These are phyloP conservation scores for Saccostrea echinata DNA, from an alignment of 1,140 invertebrate genomes.

Conservation along the genomic window DNA sequence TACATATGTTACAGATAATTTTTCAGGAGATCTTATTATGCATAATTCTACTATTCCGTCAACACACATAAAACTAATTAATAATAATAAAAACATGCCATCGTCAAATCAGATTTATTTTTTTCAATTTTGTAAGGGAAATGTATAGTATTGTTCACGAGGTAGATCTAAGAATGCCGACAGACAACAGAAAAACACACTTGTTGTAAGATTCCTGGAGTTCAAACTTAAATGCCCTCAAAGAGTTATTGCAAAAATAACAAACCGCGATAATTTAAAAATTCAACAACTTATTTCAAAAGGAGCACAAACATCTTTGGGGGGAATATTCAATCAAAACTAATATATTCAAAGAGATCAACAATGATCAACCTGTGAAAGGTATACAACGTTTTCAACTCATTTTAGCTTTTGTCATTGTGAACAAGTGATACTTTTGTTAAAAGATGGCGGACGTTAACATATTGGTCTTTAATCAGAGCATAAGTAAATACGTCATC, in stretches of 20 bases:
- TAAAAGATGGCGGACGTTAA: slow-evolving; percentile 15
- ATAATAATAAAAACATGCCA: no score
- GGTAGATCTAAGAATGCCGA: not conserved
- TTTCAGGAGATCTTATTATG: no score
- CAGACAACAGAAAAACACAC: not conserved
- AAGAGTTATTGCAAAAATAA: slow-evolving; percentile 1
- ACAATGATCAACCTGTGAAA: slow-evolving; percentile 24
- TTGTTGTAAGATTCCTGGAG: not conserved
- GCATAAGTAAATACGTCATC: slow-evolving; percentile 32
- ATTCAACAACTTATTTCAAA: slow-evolving; percentile 25
- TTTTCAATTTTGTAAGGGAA: not conserved
- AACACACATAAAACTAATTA: no score
- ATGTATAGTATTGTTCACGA: not conserved
- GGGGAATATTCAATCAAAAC: slow-evolving; percentile 35
- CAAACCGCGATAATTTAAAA: slow-evolving; percentile 15
- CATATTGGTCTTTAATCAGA: slow-evolving; percentile 39
- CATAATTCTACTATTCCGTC: no score
- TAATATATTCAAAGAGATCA: not conserved
- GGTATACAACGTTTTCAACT: slow-evolving; percentile 24
- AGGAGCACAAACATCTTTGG: not conserved
- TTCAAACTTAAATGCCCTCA: not conserved
- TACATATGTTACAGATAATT: no score
- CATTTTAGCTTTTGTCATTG: slow-evolving; percentile 13
- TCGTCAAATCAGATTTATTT: not conserved
- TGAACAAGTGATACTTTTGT: slow-evolving; percentile 37